Evolutionary conservation across 2,797 vertebrate genomes (phyloP).

Genomic region (Monodelphis domestica): DNA sequence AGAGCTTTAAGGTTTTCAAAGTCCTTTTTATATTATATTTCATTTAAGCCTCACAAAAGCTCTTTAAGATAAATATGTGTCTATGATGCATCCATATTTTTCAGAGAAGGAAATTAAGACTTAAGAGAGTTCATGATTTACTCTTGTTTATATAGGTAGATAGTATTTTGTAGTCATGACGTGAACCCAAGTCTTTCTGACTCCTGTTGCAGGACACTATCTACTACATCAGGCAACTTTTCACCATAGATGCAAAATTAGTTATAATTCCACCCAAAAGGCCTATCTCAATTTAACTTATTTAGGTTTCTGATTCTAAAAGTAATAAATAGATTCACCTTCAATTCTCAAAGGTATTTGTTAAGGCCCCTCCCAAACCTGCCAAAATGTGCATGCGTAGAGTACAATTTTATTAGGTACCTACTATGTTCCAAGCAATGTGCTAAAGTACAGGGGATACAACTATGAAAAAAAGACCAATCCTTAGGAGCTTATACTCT

Average conservation of each 20-base stretch:
- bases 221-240: neutral
- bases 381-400: neutral
- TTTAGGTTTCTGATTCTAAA: neutral
- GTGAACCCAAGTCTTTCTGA: neutral
- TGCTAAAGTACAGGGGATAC: neutral
- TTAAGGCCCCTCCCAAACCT: neutral
- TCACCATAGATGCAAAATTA: neutral
- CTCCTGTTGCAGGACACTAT: neutral
- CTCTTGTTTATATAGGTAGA: neutral
- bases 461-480: neutral
- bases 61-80: neutral
- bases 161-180: neutral
- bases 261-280: neutral
- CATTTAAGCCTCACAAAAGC: neutral
- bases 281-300: neutral
- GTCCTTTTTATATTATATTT: neutral
- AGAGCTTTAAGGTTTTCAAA: neutral
- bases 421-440: neutral
- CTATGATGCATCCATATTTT: neutral
- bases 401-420: neutral
- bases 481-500: neutral
- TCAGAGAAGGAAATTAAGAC: neutral
- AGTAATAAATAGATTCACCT: neutral
- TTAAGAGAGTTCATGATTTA: neutral
- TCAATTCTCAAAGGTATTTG: neutral